Base-by-base conservation (phyloP, 2,113 vertebrate genomes). In the Camelus dromedarius region DNA sequence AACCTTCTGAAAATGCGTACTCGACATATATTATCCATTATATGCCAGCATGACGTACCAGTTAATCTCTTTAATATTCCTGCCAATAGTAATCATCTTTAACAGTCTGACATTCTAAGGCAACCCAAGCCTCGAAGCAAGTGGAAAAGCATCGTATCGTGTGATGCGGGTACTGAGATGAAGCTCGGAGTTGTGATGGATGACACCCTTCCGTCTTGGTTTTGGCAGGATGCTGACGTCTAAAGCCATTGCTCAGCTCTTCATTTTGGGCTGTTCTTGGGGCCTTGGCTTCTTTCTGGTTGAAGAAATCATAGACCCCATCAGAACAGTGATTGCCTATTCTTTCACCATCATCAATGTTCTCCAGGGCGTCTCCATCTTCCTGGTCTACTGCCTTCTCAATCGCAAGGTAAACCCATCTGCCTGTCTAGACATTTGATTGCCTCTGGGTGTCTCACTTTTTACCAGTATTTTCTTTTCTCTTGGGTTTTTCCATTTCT, bases 201-300 rank as follows among this genome's bases (percentile, higher is more conserved):
- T 56, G 11, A 24, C 48, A 14, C 76, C 38, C 0, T 5, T 35
- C 35, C 76, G 56, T 8, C 2, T 48, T 79, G 56, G 54, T 38
- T 64, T 35, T 64, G 35, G 38, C 72, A 98, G 97, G 64, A 2
- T 95, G 19, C 83, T 98, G 89, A 86, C 87, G 0, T 96, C 97
- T 84, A 98, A 98, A 42, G 97, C 97, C 0, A 9, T 97, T 15
- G 92, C 95, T 9, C 98, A 97, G 46, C 22, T 97, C 18, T 77
- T 96, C 26, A 94, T 98, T 79, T 62, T 97, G 82, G 96, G 97
- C 9, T 97, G 96, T 80, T 97, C 95, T 0, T 98, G 96, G 98
- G 96, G 76, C 96, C 95, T 0, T 98, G 96, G 98, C 14, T 77
- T 97, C 22, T 93, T 98, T 28, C 93, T 96, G 84, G 28, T 54